Conservation (phyloP, 2,888 invertebrate genomes). For the Dorcus parallelipipedus region DNA sequence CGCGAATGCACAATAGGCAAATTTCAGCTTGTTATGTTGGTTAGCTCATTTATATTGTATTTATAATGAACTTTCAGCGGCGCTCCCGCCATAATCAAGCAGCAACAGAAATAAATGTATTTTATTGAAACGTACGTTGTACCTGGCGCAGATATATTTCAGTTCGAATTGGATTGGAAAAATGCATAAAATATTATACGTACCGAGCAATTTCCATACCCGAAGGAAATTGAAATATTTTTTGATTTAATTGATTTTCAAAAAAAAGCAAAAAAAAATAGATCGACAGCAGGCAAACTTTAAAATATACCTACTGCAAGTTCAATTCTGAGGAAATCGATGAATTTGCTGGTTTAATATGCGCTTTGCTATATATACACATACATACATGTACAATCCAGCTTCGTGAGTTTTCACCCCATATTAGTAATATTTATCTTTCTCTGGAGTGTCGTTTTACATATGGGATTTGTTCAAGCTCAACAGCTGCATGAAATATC, state of each 20-base stretch:
- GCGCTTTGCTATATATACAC: no score
- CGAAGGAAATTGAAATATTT: slow-evolving; percentile 16
- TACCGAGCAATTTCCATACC: slow-evolving; percentile 10
- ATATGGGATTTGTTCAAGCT: slow-evolving; percentile 16
- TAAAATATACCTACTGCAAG: no score
- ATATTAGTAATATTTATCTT: slow-evolving; percentile 21
- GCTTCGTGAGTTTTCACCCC: slow-evolving; percentile 5
- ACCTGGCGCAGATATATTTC: slow-evolving; percentile 12
- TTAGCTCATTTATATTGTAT: slow-evolving; percentile 1
- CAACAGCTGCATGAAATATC: slow-evolving; percentile 9
- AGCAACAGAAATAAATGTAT: slow-evolving; percentile 8
- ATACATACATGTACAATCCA: no score
- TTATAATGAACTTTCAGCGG: slow-evolving; percentile 1
- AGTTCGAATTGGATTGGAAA: slow-evolving; percentile 19
- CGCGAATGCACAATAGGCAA: background rate
- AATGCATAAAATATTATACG: slow-evolving; percentile 20
- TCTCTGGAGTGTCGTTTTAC: slow-evolving; percentile 20
- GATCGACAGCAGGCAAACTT: no score
- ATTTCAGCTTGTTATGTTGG: slow-evolving; percentile 1
- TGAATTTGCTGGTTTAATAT: background rate
- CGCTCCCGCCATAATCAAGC: slow-evolving; percentile 11
- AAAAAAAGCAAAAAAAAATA: no score
- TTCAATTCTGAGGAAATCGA: no score
- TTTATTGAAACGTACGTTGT: slow-evolving; percentile 15
- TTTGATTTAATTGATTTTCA: slow-evolving; percentile 17